phyloP scores from a whole-genome alignment of 1,140 invertebrate genomes.

The Aphelenchoides fujianensis region DNA sequence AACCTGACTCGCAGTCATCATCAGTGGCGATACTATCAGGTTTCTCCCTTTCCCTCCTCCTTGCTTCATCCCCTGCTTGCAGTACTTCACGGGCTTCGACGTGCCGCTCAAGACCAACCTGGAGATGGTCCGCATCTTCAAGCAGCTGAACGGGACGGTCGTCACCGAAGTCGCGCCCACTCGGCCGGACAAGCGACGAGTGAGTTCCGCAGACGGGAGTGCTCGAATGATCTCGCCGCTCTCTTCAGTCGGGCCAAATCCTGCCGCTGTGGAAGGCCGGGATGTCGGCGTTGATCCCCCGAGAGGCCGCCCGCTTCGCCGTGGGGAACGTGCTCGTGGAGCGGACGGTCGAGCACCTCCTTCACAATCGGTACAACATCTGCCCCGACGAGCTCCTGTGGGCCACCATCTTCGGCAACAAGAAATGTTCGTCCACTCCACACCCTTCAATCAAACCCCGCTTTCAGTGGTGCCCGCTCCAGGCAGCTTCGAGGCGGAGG shows the following conservation, averaged over 20 bases:
- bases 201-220: too few species aligned
- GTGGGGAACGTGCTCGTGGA: slow-evolving; percentile 37
- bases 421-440: slow-evolving; percentile 16
- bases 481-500: slow-evolving; percentile 40
- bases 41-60: neutral
- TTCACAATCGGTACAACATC: slow-evolving; percentile 18
- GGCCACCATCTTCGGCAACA: slow-evolving; percentile 49
- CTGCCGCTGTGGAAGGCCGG: slow-evolving; percentile 51
- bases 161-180: slow-evolving; percentile 39
- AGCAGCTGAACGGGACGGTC: slow-evolving; percentile 46
- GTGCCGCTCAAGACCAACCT: slow-evolving; percentile 55
- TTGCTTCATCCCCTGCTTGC: slow-evolving; percentile 6
- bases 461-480: slow-evolving; percentile 42
- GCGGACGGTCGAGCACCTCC: slow-evolving; percentile 33
- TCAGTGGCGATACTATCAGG: slow-evolving; percentile 52
- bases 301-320: slow-evolving; percentile 40
- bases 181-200: too few species aligned
- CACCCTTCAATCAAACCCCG: neutral
- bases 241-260: slow-evolving; percentile 25
- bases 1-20: slow-evolving; percentile 42
- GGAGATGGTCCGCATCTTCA: slow-evolving; percentile 58
- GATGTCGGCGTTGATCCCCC: slow-evolving; percentile 44
- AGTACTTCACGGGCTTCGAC: slow-evolving; percentile 24
- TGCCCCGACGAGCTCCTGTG: slow-evolving; percentile 51
- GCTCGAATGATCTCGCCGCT: neutral